Percentiles rank a stretch among this genome's conserved stretches.
These are phyloP conservation scores for Dromius quadrimaculatus DNA, from an alignment of 2,888 invertebrate species.

Conservation along the genomic window DNA sequence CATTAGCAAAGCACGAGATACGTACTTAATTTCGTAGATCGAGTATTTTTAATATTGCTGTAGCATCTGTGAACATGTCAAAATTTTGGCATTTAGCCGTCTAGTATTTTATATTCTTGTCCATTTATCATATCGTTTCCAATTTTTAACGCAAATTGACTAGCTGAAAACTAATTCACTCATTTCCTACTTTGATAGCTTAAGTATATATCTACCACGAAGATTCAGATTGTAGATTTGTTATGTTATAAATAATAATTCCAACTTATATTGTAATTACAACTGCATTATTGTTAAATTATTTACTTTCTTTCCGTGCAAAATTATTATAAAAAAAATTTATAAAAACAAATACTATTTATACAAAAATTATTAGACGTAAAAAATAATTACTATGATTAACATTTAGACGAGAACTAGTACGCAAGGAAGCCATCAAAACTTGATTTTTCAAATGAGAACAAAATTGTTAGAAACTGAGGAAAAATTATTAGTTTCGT, in stretches of 20 bases:
- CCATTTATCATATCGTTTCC: slow-evolving; percentile 12
- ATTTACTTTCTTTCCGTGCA: slow-evolving; percentile 20
- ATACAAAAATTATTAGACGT: neutral
- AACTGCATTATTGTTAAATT: slow-evolving; percentile 15
- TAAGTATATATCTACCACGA: no score
- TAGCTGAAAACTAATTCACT: no score
- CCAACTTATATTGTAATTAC: slow-evolving; percentile 17
- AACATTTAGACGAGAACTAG: no score
- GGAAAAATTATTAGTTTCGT: no score
- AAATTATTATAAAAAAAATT: slow-evolving; percentile 12
- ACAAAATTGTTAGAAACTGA: no score
- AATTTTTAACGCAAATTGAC: no score
- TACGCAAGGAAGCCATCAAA: no score
- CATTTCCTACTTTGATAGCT: no score
- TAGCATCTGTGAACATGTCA: slow-evolving; percentile 17
- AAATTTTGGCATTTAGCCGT: slow-evolving; percentile 24
- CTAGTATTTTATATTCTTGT: slow-evolving; percentile 31
- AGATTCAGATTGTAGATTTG: no score
- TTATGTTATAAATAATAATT: no score
- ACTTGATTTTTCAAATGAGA: no score
- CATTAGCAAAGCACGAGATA: slow-evolving; percentile 7
- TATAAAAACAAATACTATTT: slow-evolving; percentile 12
- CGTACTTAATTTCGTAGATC: slow-evolving; percentile 11
- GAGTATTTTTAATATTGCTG: slow-evolving; percentile 30
- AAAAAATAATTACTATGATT: slow-evolving; percentile 11